Conservation (phyloP, 2,888 invertebrate species). For the Brachypalpus laphriformis region DNA sequence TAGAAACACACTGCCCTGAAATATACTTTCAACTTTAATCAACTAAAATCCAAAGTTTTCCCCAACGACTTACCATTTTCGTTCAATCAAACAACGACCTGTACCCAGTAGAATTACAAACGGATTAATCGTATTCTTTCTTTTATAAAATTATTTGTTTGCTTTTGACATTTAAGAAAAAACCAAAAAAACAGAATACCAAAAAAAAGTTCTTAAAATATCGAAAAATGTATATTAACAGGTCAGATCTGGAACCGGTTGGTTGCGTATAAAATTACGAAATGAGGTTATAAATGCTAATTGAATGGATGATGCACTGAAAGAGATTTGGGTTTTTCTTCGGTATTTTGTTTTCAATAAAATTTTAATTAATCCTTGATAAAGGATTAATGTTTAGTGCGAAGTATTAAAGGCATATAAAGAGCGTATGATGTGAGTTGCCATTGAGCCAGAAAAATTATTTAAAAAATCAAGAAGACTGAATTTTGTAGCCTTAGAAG, state of each 20-base stretch:
- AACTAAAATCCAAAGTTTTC: neutral
- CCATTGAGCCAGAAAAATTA: slow-evolving; percentile 1
- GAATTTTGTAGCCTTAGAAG: no score
- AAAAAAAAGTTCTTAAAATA: slow-evolving; percentile 17
- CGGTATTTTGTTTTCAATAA: neutral
- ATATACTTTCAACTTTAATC: neutral
- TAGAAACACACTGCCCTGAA: slow-evolving; percentile 18
- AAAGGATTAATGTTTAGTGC: neutral
- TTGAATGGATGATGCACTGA: slow-evolving; percentile 25
- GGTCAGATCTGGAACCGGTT: slow-evolving; percentile 31
- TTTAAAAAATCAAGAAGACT: no score
- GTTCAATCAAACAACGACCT: neutral
- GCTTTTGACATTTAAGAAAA: slow-evolving; percentile 13
- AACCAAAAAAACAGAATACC: neutral
- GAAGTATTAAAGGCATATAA: neutral
- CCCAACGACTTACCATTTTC: slow-evolving; percentile 30
- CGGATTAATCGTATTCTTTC: slow-evolving; percentile 1
- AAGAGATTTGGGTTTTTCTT: neutral
- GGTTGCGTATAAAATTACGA: slow-evolving; percentile 34
- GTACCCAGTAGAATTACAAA: slow-evolving; percentile 5
- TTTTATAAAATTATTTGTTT: slow-evolving; percentile 34
- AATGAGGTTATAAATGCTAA: slow-evolving; percentile 31
- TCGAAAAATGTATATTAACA: neutral
- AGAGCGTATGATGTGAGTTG: neutral
- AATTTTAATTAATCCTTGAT: slow-evolving; percentile 21